A percentile compares a stretch with the other conserved stretches of the same genome.
phyloP scores from a whole-genome alignment of 1,140 invertebrate genomes.

The Chironomus striatipennis region DNA sequence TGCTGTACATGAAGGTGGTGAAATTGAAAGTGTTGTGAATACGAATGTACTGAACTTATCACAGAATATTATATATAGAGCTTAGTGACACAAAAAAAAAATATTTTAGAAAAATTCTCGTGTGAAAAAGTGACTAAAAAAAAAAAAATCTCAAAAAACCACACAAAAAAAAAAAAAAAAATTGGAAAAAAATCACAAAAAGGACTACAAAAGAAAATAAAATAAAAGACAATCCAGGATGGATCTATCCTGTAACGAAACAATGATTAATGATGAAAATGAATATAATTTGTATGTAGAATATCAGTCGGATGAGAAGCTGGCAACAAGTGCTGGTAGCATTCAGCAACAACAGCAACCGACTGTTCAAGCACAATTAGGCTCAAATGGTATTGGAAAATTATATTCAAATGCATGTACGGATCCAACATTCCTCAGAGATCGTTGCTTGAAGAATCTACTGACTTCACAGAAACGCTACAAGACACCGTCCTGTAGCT shows the following conservation, averaged over 20 bases:
- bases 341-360: not conserved
- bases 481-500: constrained; percentile 52
- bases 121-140: too few species aligned
- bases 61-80: too few species aligned
- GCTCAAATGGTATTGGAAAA: not conserved
- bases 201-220: not conserved
- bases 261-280: constrained; percentile 23
- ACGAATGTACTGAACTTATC: too few species aligned
- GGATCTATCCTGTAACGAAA: constrained; percentile 19
- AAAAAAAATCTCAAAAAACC: not conserved
- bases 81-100: too few species aligned
- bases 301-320: constrained; percentile 3
- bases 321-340: not conserved
- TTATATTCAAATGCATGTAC: constrained; percentile 39
- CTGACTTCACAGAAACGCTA: constrained; percentile 71
- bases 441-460: constrained; percentile 77
- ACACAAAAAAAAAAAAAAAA: too few species aligned
- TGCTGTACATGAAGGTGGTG: not conserved
- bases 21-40: constrained; percentile 10
- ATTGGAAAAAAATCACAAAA: not conserved
- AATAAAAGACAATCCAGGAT: not conserved
- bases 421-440: constrained; percentile 68
- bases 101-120: too few species aligned
- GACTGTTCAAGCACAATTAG: not conserved
- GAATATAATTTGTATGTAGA: constrained; percentile 15